Evolutionary conservation across 2,113 vertebrate species (phyloP), one percentile per base, ranked within the genome.

Genomic region (Dunckerocampus dactyliophorus): DNA sequence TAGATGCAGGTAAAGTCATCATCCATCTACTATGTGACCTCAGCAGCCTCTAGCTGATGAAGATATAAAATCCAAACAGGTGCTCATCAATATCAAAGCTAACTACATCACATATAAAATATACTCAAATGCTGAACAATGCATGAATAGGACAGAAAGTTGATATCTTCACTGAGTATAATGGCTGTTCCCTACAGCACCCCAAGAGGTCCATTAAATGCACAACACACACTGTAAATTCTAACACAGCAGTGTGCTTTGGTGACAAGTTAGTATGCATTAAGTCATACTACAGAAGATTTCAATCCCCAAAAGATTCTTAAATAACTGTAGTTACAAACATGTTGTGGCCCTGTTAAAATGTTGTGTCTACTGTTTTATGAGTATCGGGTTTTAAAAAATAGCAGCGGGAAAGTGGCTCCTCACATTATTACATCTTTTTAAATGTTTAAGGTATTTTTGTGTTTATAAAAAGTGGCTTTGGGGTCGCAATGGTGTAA

Each of bases 41-140:
- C 17, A 34, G 39, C 4, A 43, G 39, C 1, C 39, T 50, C 20
- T 19, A 24, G 65, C 43, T 46, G 65, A 82, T 69, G 39, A 50
- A 47, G 47, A 52, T 43, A 57, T 19, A 60, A 72, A 56, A 76
- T 47, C 37, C 61, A 56, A 39, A 15, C 45, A 63, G 58, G 57
- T 59, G 56, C 20, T 59, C n/a, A 63, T 46, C 10, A 28, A 61
- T 61, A 58, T 72, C 37, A 80, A 68, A 68, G 67, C 17, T 59
- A 34, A 16, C 22, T 31, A 12, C 10, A 31, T 64, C 14, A 37
- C 45, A 68, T 47, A 21, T 8, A 51, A 31, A 54, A 24, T 3
- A 28, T 12, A 43, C 34, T 24, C 58, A 71, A 57, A 65, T 55
- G 21, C 22, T 54, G 74, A 74, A 75, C 71, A 78, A 72, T 71